Evolutionary conservation across 1,140 invertebrate species (phyloP), one percentile per base, ranked within the genome.

Genomic region (Drosophila nebulosa): DNA sequence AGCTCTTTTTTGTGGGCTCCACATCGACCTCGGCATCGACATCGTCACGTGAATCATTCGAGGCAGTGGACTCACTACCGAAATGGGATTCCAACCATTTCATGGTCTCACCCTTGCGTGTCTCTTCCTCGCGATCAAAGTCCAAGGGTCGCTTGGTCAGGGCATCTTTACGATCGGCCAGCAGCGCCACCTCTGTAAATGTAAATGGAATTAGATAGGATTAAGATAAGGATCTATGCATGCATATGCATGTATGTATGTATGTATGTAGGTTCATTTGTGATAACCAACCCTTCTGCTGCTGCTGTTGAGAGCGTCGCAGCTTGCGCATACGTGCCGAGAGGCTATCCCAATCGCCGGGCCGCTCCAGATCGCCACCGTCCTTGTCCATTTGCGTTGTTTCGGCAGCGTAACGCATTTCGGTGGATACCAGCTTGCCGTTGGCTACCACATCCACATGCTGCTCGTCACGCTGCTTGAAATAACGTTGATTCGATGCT

Each of bases 31-130:
- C 91, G 27, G 77, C 52, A 50, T 84, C 80, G 39, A 55, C 52
- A 5, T 93, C 93, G 12, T 94, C 92, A 4, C 94, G 90, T 0
- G 94, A 95, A 60, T 95, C 95, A 50, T 94, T 94, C 0, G 96
- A 96, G 0, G 95, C 96, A 7, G 95, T 93, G 1, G 95, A 96
- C 55, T 96, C 96, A 89, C 96, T 97, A 39, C 97, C 97, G 79
- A 97, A 98, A 86, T 98, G 97, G 78, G 95, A 95, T 72, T 97
- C 96, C 12, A 97, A 92, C 96, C 96, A 98, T 91, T 96, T 97
- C 72, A 95, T 96, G 0, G 96, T 98, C 93, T 96, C 97, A 74
- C 95, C 95, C 92, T 97, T 96, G 56, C 96, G 93, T 1, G 97
- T 97, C 90, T 97, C 95, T 88, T 98, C 96, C 91, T 98, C 97